Evolutionary conservation across 2,888 invertebrate species (phyloP).

Genomic region (Chrysodeixis includens): DNA sequence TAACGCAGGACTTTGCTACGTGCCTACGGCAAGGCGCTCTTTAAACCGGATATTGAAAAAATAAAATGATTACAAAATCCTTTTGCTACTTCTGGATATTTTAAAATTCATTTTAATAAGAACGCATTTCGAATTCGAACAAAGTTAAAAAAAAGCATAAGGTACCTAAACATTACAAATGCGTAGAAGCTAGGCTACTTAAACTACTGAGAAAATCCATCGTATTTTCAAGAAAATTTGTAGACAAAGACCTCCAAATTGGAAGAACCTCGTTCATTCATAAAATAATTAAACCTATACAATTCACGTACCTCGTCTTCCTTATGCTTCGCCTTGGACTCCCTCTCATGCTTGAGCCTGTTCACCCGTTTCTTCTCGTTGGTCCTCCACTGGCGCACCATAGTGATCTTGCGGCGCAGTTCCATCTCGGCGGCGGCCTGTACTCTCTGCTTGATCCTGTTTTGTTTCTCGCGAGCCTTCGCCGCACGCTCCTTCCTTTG

Average conservation of each 20-base stretch:
- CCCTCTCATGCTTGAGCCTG: conserved; percentile 75
- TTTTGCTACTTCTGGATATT: not conserved
- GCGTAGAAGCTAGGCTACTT: no score
- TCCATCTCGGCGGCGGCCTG: conserved; percentile 84
- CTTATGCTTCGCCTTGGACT: conserved; percentile 67
- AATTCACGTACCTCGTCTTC: conserved; percentile 72
- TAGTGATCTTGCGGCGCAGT: conserved; percentile 81
- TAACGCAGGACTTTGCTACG: not conserved
- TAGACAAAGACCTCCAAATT: no score
- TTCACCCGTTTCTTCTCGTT: conserved; percentile 81
- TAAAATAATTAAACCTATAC: no score
- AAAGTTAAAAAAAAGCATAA: no score
- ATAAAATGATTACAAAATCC: not conserved
- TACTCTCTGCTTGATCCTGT: conserved; percentile 81
- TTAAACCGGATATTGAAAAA: not conserved
- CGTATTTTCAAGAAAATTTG: no score
- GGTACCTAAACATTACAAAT: no score
- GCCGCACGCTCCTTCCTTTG: conserved; percentile 75
- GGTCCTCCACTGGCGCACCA: conserved; percentile 81
- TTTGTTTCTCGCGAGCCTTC: conserved; percentile 74
- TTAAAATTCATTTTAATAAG: not conserved
- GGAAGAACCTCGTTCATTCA: no score
- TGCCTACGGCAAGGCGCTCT: not conserved
- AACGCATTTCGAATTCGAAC: no score
- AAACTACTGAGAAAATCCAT: no score